Evolutionary conservation across 2,888 invertebrate genomes (phyloP).

Genomic region (Nomada ferruginata): DNA sequence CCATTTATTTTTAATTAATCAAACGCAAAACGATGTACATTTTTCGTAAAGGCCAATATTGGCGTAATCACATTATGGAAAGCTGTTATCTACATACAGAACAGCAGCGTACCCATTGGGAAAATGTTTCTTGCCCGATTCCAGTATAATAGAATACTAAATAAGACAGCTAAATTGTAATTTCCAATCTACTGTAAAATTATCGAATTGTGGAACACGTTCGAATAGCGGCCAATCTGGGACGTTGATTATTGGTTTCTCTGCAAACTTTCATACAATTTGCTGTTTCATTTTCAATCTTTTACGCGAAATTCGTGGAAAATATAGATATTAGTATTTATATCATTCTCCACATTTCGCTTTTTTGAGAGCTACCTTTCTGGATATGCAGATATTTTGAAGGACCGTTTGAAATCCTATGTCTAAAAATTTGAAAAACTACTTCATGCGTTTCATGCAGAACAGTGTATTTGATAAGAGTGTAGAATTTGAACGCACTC

Average conservation of each 20-base stretch:
- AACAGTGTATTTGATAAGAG: background rate
- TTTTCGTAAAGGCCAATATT: background rate
- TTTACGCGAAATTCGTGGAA: too few relatives aligned
- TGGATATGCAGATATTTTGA: background rate
- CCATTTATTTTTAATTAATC: background rate
- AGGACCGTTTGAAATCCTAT: background rate
- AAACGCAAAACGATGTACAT: background rate
- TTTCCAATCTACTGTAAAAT: background rate
- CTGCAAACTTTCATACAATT: background rate
- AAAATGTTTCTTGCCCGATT: background rate
- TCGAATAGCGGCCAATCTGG: background rate
- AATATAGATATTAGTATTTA: background rate
- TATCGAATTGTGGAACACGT: background rate
- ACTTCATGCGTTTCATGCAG: background rate
- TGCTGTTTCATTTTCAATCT: too few relatives aligned
- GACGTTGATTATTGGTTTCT: background rate
- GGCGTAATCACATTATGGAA: background rate
- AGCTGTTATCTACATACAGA: background rate
- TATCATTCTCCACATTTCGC: background rate
- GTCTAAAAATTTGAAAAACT: constrained; percentile 3
- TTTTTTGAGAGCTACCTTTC: background rate
- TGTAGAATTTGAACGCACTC: background rate
- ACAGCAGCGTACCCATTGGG: background rate
- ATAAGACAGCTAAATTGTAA: background rate
- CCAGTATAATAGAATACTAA: background rate